phyloP scores from a whole-genome alignment of 2,113 vertebrate species.

The Tenebrosternarchus preto region DNA sequence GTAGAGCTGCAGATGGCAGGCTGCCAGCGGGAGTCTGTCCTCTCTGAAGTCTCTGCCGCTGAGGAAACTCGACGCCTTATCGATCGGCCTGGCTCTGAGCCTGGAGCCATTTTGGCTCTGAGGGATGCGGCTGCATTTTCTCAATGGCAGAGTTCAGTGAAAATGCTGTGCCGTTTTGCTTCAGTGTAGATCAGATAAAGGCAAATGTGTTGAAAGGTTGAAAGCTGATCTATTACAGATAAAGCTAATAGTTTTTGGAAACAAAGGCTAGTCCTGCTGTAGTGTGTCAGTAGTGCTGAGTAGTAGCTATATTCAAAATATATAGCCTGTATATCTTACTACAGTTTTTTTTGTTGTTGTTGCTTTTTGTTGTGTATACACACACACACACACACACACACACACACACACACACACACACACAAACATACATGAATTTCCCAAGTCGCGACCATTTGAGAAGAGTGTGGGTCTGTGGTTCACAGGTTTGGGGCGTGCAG shows the following conservation, averaged over 20 bases:
- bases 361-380: no score
- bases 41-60: neutral
- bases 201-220: neutral
- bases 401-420: no score
- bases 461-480: neutral
- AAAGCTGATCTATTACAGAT: neutral
- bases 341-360: no score
- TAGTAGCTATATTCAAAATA: no score
- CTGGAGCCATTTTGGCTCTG: neutral
- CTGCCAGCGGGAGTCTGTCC: slow-evolving; percentile 14
- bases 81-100: slow-evolving; percentile 17
- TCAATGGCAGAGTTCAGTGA: slow-evolving; percentile 9
- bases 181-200: neutral
- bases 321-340: no score
- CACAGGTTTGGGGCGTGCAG: slow-evolving; percentile 82
- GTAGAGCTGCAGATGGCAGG: slow-evolving; percentile 8
- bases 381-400: no score
- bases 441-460: neutral
- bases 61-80: slow-evolving; percentile 31
- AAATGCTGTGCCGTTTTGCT: neutral
- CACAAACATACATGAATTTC: no score
- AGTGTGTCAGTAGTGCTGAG: no score
- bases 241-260: no score
- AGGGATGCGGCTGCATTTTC: neutral
- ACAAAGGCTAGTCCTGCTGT: no score